Evolutionary conservation across 2,888 invertebrate genomes (phyloP), one percentile per base, ranked within the genome.

Genomic region (Automeris io): DNA sequence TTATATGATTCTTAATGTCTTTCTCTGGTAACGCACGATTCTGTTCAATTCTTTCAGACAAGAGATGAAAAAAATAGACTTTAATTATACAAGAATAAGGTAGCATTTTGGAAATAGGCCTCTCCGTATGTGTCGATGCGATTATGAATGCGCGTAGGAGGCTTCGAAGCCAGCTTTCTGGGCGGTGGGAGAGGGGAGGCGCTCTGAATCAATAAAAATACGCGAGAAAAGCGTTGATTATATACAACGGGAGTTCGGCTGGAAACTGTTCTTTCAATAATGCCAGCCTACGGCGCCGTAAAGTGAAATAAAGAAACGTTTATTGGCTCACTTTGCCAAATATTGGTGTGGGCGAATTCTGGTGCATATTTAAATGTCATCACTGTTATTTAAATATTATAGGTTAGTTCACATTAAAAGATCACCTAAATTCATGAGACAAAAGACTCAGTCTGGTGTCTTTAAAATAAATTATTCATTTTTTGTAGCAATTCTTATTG

Each of bases 1-100:
- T 86, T 86, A 86, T 86, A 85, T 83, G 83, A 85, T 79, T 83
- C 76, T 85, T 85, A 86, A 85, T 85, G 83, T 83, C 83, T 83
- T n/a, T n/a, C 74, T 71, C 70, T 79, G 82, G 83, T 85, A 86
- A 83, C 80, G 83, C 85, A 86, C 85, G 83, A 83, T 79, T 81
- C 73, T 70, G 71, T 61, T 77, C 73, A 76, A 78, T 79, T 81
- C 75, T 78, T 78, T 73, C 68, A 72, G 66, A 40, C 36, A 29
- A 26, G 39, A 19, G 35, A 41, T 51, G 32, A 40, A 43, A 47
- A 43, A 71, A 66, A 74, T 41, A 47, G 53, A 56, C 67, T 71
- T 59, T 83, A 73, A 54, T 33, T 37, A 39, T 43, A 54, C 46
- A 40, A 49, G 40, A 49, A 61, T 74, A 80, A 68, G 78, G 74